Evolutionary conservation across 2,797 vertebrate genomes (phyloP), one percentile per base, ranked within the genome.

Genomic region (Chelonia mydas): DNA sequence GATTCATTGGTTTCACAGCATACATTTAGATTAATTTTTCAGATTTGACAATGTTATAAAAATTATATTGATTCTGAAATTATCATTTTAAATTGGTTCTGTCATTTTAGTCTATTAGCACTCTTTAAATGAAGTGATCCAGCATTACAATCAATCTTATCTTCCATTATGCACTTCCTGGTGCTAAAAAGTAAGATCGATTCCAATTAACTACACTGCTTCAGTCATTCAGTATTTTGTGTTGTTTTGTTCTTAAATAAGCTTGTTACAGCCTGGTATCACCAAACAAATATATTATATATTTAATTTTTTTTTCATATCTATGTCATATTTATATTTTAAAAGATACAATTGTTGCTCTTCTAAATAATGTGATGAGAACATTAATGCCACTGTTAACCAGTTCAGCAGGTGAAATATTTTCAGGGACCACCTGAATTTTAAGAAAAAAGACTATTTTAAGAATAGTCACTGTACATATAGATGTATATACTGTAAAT

Each of bases 51-150:
- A 96, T 2, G 68, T 97, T 97, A 97, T 97, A 97, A 98, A 97
- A 98, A 97, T 97, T 97, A 97, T 97, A 97, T 98, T 98, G 97
- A 98, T 98, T 97, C 95, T 96, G 94, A 98, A 98, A 98, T 98
- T 98, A 95, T 97, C 98, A 98, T 97, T 98, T 97, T 96, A 97
- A 94, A 98, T 98, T 97, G 96, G 96, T 93, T 98, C 95, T 96
- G 96, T 98, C 97, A 97, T 97, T 97, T 97, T 96, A 97, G 95
- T 94, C 96, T 97, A 98, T 98, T 98, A 98, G 96, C 93, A 95
- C 94, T 94, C 97, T 97, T 97, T 97, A 98, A 98, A 98, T 97
- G 97, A 97, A 98, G 97, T 97, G 96, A 97, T 97, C 89, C 96
- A 96, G 96, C 88, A 95, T 97, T 97, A 95, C 92, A 97, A 98